A percentile compares a stretch with the other conserved stretches of the same genome.
phyloP scores from a whole-genome alignment of 2,888 invertebrate genomes.

The Microplitis manilae region DNA sequence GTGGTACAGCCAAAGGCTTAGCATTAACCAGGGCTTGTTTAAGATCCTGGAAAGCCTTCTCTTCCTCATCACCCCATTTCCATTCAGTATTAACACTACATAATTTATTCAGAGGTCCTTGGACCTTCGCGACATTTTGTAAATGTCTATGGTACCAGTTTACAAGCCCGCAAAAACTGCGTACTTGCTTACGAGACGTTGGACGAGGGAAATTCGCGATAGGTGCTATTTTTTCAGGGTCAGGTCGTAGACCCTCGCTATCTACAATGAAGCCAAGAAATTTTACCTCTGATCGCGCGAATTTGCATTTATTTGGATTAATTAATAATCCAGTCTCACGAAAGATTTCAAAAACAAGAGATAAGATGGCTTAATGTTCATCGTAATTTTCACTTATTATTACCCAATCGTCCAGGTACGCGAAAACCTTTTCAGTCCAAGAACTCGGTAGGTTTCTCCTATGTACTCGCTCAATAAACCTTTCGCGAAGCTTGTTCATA shows the following conservation, averaged over 20 bases:
- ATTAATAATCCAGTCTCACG: constrained; percentile 38
- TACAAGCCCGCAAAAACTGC: background rate
- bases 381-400: constrained; percentile 10
- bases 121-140: background rate
- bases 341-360: background rate
- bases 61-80: background rate
- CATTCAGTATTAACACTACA: background rate
- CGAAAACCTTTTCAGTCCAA: background rate
- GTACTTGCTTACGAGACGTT: background rate
- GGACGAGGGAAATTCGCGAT: background rate
- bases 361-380: background rate
- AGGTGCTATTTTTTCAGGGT: background rate
- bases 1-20: no score
- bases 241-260: background rate
- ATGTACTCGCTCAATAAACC: no score
- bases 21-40: no score
- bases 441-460: no score
- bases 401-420: background rate
- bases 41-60: background rate
- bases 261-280: constrained; percentile 41
- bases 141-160: background rate
- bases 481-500: no score
- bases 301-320: constrained; percentile 46
- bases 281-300: constrained; percentile 43
- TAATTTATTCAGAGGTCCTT: background rate